phyloP scores from a whole-genome alignment of 2,797 vertebrate species.

The Gymnopithys bicolor region DNA sequence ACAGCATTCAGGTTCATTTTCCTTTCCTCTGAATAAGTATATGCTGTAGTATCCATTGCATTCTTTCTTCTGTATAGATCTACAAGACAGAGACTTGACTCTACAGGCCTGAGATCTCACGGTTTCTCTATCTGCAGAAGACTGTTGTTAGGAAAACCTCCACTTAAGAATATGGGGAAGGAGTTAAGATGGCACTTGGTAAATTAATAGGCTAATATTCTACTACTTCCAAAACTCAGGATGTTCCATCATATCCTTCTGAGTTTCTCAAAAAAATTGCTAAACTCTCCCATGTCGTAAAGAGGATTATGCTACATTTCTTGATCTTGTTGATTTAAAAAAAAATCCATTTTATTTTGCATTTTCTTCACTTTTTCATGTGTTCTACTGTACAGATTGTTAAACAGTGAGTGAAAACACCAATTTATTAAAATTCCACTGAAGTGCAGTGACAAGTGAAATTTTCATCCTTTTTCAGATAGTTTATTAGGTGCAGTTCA shows the following conservation, averaged over 20 bases:
- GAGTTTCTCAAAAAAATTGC: neutral
- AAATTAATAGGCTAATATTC: neutral
- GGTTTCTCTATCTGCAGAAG: neutral
- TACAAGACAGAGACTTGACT: neutral
- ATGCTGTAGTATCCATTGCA: neutral
- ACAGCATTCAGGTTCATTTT: neutral
- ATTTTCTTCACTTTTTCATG: neutral
- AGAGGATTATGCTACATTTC: neutral
- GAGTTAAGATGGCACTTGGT: neutral
- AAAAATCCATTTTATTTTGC: neutral
- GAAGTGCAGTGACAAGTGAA: neutral
- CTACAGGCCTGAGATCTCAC: accelerated
- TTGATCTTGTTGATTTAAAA: neutral
- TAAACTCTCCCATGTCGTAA: neutral
- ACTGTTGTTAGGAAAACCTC: neutral
- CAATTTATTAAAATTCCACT: neutral
- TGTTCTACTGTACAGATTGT: neutral
- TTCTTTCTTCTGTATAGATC: neutral
- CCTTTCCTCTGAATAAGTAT: neutral
- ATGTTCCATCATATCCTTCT: neutral
- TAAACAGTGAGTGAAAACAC: neutral
- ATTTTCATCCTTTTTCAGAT: neutral
- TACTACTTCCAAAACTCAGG: neutral
- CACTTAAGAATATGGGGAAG: neutral
- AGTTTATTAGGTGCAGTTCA: neutral